Evolutionary conservation across 1,140 invertebrate species (phyloP).

Genomic region (Pygmarrhopalites habei): DNA sequence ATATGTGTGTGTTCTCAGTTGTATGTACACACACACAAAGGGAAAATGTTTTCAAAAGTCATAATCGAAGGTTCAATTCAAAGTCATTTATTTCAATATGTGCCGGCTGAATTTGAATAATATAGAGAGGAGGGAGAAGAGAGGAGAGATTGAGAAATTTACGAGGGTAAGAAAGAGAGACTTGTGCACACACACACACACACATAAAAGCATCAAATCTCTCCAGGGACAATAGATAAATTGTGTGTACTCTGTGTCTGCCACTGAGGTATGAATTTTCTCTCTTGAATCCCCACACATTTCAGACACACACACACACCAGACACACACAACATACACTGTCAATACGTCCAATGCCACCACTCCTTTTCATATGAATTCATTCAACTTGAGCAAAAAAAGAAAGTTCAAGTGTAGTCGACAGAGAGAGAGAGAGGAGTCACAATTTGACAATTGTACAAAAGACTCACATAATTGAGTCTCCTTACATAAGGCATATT

Average conservation of each 20-base stretch:
- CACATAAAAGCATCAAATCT: background rate
- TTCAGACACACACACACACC: too few relatives aligned
- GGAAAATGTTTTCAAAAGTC: background rate
- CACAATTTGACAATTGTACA: too few relatives aligned
- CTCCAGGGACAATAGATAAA: constrained; percentile 30
- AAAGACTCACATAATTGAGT: too few relatives aligned
- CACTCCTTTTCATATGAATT: background rate
- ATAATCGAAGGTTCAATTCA: constrained; percentile 4
- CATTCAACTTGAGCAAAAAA: too few relatives aligned
- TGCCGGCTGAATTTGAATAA: constrained; percentile 34
- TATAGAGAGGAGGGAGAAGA: constrained; percentile 19
- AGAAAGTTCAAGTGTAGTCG: too few relatives aligned
- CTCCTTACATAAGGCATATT: too few relatives aligned
- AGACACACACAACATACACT: background rate
- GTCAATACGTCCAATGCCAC: background rate
- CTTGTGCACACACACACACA: background rate
- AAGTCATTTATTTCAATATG: constrained; percentile 37
- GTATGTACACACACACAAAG: too few relatives aligned
- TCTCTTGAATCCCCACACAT: background rate
- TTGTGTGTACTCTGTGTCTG: constrained; percentile 4
- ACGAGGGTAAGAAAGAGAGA: background rate
- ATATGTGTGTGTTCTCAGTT: too few relatives aligned
- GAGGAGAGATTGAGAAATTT: background rate
- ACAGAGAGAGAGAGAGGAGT: too few relatives aligned
- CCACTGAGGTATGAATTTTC: background rate